A percentile compares a stretch with the other conserved stretches of the same genome.
phyloP scores from a whole-genome alignment of 2,113 vertebrate genomes.

The Amblyopsis rosae region DNA sequence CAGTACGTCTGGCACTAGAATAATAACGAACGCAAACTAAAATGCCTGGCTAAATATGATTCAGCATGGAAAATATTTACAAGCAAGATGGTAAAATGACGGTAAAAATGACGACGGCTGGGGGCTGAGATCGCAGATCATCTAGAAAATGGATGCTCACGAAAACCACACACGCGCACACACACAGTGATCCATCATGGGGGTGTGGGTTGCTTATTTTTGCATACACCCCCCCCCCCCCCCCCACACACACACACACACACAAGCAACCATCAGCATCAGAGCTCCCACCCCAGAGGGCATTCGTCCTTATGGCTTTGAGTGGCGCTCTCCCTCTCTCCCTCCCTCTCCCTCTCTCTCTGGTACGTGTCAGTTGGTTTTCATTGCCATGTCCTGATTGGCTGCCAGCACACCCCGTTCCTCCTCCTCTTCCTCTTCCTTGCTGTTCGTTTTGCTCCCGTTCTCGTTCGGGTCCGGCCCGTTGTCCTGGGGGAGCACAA shows the following conservation, averaged over 20 bases:
- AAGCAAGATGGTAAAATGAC: slow-evolving; percentile 52
- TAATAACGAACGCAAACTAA: slow-evolving; percentile 17
- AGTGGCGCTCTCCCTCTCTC: slow-evolving; percentile 22
- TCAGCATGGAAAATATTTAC: slow-evolving; percentile 77
- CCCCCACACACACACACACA: too few relatives aligned
- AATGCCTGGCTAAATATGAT: slow-evolving; percentile 7
- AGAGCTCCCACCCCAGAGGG: neutral
- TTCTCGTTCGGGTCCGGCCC: slow-evolving; percentile 83
- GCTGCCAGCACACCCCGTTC: slow-evolving; percentile 79
- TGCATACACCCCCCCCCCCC: too few relatives aligned
- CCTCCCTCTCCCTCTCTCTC: slow-evolving; percentile 17
- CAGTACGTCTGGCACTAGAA: too few relatives aligned
- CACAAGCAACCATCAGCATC: too few relatives aligned
- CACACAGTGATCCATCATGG: too few relatives aligned
- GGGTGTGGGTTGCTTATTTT: too few relatives aligned
- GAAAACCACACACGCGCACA: neutral
- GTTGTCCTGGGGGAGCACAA: neutral
- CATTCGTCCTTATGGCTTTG: slow-evolving; percentile 44
- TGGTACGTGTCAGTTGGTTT: slow-evolving; percentile 84
- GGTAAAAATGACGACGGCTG: slow-evolving; percentile 47
- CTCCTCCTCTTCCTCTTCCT: slow-evolving; percentile 81
- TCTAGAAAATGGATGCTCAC: neutral
- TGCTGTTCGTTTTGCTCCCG: slow-evolving; percentile 84
- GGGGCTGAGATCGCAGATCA: slow-evolving; percentile 22
- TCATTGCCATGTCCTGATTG: slow-evolving; percentile 91